These are phyloP conservation scores for Hartigia nigra DNA, from an alignment of 2,888 invertebrate species.

Conservation along the genomic window DNA sequence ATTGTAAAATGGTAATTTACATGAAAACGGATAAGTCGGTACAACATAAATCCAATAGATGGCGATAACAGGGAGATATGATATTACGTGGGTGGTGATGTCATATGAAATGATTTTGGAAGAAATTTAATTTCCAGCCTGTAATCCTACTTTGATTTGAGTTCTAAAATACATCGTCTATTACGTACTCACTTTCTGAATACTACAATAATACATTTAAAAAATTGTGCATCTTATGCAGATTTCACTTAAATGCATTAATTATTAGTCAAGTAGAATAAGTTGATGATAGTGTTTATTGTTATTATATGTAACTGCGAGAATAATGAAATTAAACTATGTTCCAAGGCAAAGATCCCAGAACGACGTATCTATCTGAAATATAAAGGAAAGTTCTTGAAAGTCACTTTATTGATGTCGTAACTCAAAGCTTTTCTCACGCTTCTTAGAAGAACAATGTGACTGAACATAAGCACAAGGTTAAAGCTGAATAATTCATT, in stretches of 20 bases:
- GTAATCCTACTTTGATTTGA: neutral
- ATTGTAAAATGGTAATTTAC: neutral
- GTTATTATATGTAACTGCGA: neutral
- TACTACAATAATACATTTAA: too few species aligned
- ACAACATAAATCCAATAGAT: neutral
- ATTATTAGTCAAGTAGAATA: neutral
- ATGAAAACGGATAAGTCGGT: neutral
- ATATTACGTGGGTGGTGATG: neutral
- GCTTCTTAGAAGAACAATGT: neutral
- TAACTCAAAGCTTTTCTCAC: neutral
- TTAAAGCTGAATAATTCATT: neutral
- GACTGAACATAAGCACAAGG: neutral
- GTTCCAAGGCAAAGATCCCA: neutral
- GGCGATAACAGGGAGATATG: neutral
- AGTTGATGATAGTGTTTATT: neutral
- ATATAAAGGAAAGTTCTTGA: neutral
- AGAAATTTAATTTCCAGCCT: neutral
- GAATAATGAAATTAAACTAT: neutral
- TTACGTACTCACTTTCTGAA: neutral
- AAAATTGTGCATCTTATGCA: too few species aligned
- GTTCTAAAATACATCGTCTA: neutral
- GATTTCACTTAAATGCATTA: neutral
- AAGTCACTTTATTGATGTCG: neutral
- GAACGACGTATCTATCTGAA: neutral
- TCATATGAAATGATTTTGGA: neutral